Base-by-base conservation (phyloP, 2,113 vertebrate genomes). In the Eulemur macaco region DNA sequence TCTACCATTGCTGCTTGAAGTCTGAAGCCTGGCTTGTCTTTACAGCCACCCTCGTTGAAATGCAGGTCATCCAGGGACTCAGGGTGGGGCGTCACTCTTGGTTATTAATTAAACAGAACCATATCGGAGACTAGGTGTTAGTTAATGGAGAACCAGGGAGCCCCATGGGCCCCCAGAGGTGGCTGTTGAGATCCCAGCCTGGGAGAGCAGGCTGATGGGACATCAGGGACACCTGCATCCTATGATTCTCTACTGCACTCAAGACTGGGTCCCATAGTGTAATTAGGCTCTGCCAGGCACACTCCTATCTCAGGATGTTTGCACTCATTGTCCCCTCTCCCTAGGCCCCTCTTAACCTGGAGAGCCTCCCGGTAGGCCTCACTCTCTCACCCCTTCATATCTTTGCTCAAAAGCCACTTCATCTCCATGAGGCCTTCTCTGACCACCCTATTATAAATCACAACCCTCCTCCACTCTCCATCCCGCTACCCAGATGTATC, bases 121-220 rank as follows among this genome's bases (percentile, higher is more conserved):
- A 31, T 68, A 45, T 47, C 15, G 34, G 25, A 52, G 31, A 81
- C 31, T 64, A 71, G 27, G 20, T 81, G 21, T 63, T 91, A 91
- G 89, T 82, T 93, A 85, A 78, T 94, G 47, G 56, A 96, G 58
- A 96, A 77, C 23, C 34, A 95, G 58, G 37, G 63, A 76, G 23
- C 68, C 37, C 52, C 37, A n/a, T 13, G 52, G 58, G 34, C 18
- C 58, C n/a, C 14, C 34, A 47, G 73, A 69, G 9, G 25, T 13
- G 14, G 63, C 52, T 76, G 23, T 15, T 18, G 66, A 89, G 74
- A 89, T 77, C 1, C 25, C 37, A 42, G 50, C 34, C 86, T 39
- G 34, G 69, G 54, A 68, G 37, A 94, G 13, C 3, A 86, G 42
- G 15, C 50, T 78, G 54, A 39, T 64, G 21, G 34, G 54, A 14